Evolutionary conservation across 2,888 invertebrate genomes (phyloP).

Genomic region (Cryptophagus acutangulus): DNA sequence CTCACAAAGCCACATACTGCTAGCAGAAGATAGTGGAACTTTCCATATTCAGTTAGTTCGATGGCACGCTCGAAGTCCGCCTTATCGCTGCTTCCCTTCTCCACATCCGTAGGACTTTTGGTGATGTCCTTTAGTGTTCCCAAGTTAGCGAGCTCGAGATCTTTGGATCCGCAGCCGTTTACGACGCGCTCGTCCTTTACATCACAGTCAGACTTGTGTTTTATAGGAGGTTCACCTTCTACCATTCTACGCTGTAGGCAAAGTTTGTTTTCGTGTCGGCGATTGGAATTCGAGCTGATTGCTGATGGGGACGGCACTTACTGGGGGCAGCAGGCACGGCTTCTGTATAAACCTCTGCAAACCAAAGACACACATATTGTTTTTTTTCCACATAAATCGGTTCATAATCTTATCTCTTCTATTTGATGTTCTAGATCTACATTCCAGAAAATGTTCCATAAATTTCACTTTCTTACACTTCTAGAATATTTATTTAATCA

Average conservation of each 20-base stretch:
- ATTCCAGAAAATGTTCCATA: no score
- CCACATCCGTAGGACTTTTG: conserved; percentile 54
- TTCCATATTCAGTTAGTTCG: conserved; percentile 77
- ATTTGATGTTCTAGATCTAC: no score
- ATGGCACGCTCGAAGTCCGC: conserved; percentile 86
- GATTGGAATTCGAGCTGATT: conserved; percentile 23
- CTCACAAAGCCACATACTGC: conserved; percentile 91
- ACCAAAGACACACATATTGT: no score
- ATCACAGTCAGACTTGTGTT: conserved; percentile 73
- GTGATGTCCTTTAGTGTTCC: conserved; percentile 30
- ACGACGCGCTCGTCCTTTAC: conserved; percentile 77
- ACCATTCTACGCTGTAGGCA: conserved; percentile 70
- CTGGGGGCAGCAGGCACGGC: conserved; percentile 41
- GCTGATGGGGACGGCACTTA: conserved; percentile 34
- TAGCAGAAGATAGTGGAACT: conserved; percentile 84
- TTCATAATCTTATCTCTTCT: no score
- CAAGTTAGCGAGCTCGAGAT: conserved; percentile 45
- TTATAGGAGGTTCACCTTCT: conserved; percentile 80
- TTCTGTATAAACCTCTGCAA: background rate
- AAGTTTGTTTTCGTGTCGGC: conserved; percentile 28
- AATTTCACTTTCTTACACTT: no score
- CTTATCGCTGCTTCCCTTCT: conserved; percentile 64
- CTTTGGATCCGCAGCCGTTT: conserved; percentile 73
- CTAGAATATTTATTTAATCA: no score
- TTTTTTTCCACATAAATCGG: no score